Conservation (phyloP, 37 sponge, comb jelly and placozoan species). For the Geodia barretti region DNA sequence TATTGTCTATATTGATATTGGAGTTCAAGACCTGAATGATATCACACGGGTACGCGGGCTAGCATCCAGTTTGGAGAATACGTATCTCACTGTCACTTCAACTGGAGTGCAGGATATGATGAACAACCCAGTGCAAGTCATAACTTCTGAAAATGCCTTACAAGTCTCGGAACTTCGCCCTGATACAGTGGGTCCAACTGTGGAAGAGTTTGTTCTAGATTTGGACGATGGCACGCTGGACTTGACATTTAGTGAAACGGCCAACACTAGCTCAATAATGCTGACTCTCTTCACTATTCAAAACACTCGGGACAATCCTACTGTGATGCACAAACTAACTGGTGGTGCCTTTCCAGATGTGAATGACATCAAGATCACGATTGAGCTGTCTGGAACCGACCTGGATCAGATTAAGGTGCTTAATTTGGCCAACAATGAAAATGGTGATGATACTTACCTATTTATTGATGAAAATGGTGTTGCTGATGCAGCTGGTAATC, state of each 20-base stretch:
- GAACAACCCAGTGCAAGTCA: slow-evolving; percentile 61
- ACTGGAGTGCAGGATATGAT: slow-evolving; percentile 72
- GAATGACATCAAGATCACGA: slow-evolving; percentile 32
- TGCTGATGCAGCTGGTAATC: slow-evolving; percentile 50
- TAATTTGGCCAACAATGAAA: slow-evolving; percentile 41
- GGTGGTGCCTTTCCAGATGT: slow-evolving; percentile 20
- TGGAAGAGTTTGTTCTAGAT: slow-evolving; percentile 64
- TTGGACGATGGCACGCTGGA: slow-evolving; percentile 69
- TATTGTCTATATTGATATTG: slow-evolving; percentile 39
- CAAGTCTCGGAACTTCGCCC: slow-evolving; percentile 40
- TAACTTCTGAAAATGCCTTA: slow-evolving; percentile 31
- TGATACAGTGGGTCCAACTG: slow-evolving; percentile 67
- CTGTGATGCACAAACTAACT: slow-evolving; percentile 22
- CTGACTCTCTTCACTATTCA: slow-evolving; percentile 43
- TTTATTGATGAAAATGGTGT: slow-evolving; percentile 24
- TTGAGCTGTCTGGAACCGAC: slow-evolving; percentile 62
- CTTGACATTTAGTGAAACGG: slow-evolving; percentile 70
- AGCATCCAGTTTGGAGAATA: slow-evolving; percentile 50
- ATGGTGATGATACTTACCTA: slow-evolving; percentile 64
- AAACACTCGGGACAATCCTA: slow-evolving; percentile 16
- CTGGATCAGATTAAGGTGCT: slow-evolving; percentile 65
- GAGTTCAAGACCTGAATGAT: slow-evolving; percentile 54
- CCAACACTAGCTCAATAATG: slow-evolving; percentile 38
- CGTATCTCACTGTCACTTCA: slow-evolving; percentile 70
- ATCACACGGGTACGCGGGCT: slow-evolving; percentile 49